Conservation (phyloP, 2,888 invertebrate species). For the Eupithecia centaureata region DNA sequence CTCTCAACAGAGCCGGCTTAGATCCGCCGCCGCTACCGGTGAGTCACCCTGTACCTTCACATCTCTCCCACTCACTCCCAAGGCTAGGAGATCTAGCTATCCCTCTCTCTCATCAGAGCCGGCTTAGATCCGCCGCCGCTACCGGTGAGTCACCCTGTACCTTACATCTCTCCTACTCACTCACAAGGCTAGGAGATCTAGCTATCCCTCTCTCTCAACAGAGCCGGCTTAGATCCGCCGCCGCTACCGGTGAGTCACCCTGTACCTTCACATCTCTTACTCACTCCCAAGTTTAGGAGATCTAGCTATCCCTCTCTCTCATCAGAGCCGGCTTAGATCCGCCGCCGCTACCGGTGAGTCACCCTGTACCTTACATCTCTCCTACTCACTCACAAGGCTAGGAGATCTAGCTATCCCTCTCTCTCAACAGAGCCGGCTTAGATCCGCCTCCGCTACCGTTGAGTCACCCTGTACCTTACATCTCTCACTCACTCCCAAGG, state of each 20-base stretch:
- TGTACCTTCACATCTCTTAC: not conserved
- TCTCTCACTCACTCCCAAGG: not conserved
- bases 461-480: not conserved
- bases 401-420: conserved; percentile 53
- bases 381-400: not conserved
- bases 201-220: conserved; percentile 52
- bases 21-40: conserved; percentile 49
- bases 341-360: too few relatives aligned
- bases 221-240: conserved; percentile 52
- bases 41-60: not conserved
- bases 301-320: conserved; percentile 53
- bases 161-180: not conserved
- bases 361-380: too few relatives aligned
- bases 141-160: too few relatives aligned
- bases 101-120: conserved; percentile 46
- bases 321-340: too few relatives aligned
- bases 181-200: conserved; percentile 43
- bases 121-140: too few relatives aligned
- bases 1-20: conserved; percentile 47
- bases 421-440: conserved; percentile 47
- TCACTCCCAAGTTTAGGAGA: conserved; percentile 5
- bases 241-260: conserved; percentile 31
- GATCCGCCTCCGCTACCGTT: conserved; percentile 49
- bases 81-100: conserved; percentile 50
- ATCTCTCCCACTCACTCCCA: not conserved